Evolutionary conservation across 2,113 vertebrate genomes (phyloP), one percentile per base, ranked within the genome.

Genomic region (Atherinomorus stipes): DNA sequence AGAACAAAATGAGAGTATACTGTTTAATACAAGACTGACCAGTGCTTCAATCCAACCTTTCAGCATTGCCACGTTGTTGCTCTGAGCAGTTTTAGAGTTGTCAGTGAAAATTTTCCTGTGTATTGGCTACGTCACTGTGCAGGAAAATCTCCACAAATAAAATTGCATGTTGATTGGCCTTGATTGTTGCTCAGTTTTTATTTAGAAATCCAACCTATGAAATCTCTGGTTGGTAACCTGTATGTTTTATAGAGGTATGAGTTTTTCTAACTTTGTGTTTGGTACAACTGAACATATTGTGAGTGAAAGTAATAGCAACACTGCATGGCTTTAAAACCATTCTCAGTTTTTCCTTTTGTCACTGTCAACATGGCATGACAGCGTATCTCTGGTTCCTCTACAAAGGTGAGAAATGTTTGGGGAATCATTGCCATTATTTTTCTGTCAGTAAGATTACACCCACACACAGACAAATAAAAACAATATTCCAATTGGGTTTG

Each of bases 261-360:
- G 12, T 42, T 42, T 34, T 34, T 6, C 28, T 34, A 34, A 34
- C 31, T 5, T 8, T 34, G 5, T 4, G 31, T 34, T 34, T 9
- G 5, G 40, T 42, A 42, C 15, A 4, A 16, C 13, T 42, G 3
- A 16, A 81, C 80, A 84, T 67, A 61, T 74, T 82, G 75, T 74
- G 64, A 70, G 66, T 54, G 50, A 47, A 83, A 70, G 79, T 80
- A 68, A 79, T 61, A 79, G 23, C 40, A 42, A 42, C 16, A 50
- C 25, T 34, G 18, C 1, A 16, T 74, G 64, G 64, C 67, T 69
- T 68, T 23, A 47, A 1, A 80, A 45, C 40, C 15, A 38, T 63
- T 74, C 42, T 63, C 31, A 31, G 49, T 58, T 44, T 61, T 70
- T 56, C 25, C 58, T 76, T 71, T 81, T 68, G 61, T 45, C 19